Evolutionary conservation across 2,113 vertebrate genomes (phyloP).

Genomic region (Oreotragus oreotragus): DNA sequence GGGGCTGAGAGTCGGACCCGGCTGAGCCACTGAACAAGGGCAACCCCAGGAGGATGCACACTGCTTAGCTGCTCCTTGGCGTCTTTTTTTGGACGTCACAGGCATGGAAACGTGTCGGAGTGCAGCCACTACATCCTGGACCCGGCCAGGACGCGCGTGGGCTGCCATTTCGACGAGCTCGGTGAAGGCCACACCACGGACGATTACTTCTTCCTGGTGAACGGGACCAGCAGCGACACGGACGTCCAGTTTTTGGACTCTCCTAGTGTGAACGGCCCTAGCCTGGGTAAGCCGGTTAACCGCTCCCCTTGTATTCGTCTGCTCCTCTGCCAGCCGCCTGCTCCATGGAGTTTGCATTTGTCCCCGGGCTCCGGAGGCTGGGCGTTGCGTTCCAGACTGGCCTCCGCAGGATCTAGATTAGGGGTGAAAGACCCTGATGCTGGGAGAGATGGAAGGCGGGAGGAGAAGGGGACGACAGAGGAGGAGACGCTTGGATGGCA

Average conservation of each 20-base stretch:
- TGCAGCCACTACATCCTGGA: fast-evolving
- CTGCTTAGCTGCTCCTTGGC: fast-evolving
- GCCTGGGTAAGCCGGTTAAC: neutral
- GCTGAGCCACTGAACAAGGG: neutral
- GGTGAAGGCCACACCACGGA: fast-evolving
- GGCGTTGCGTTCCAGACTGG: neutral
- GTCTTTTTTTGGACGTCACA: fast-evolving
- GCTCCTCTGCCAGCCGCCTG: no score
- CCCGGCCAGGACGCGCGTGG: fast-evolving
- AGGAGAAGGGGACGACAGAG: neutral
- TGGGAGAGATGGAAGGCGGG: neutral
- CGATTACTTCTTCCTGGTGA: conserved; percentile 13
- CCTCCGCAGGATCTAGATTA: neutral
- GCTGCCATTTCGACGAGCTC: neutral
- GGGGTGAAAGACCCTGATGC: neutral
- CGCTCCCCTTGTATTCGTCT: fast-evolving
- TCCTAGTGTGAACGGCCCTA: fast-evolving
- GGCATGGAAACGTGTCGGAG: fast-evolving
- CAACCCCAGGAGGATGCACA: neutral
- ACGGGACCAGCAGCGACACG: neutral
- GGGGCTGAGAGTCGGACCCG: neutral
- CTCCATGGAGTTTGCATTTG: fast-evolving
- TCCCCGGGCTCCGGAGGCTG: neutral
- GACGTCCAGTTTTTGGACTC: neutral
- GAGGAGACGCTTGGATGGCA: neutral